These are phyloP conservation scores for Phyllotreta cruciferae DNA, from an alignment of 2,888 invertebrate species.

Conservation along the genomic window DNA sequence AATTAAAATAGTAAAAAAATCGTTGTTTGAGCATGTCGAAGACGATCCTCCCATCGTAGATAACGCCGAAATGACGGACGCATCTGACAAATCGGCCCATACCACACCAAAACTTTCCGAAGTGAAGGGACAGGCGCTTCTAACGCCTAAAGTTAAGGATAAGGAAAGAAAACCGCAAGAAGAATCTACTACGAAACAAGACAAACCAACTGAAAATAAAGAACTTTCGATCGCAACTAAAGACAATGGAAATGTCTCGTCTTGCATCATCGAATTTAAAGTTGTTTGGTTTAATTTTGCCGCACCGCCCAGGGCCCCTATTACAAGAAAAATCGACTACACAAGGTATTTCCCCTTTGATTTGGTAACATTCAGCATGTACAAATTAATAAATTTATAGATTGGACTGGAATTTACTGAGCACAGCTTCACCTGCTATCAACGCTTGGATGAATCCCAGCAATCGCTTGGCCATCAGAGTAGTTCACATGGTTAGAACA, in stretches of 20 bases:
- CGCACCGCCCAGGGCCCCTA: constrained; percentile 93
- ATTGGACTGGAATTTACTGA: constrained; percentile 94
- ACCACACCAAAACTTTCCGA: constrained; percentile 45
- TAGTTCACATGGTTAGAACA: constrained; percentile 80
- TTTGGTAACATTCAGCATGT: background rate
- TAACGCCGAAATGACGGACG: constrained; percentile 42
- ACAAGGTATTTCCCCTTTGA: constrained; percentile 81
- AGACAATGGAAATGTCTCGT: constrained; percentile 79
- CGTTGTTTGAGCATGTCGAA: constrained; percentile 72
- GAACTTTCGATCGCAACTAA: constrained; percentile 57
- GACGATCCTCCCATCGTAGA: constrained; percentile 41
- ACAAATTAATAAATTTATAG: constrained; percentile 61
- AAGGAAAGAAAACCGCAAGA: constrained; percentile 38
- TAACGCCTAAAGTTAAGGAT: constrained; percentile 33
- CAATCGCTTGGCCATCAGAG: constrained; percentile 85
- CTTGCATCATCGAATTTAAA: constrained; percentile 87
- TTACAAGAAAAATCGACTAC: constrained; percentile 92
- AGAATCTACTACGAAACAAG: constrained; percentile 34
- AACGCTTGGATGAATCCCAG: constrained; percentile 98
- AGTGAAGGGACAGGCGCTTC: constrained; percentile 22
- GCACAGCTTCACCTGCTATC: constrained; percentile 95
- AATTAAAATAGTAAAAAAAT: constrained; percentile 78
- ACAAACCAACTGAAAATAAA: constrained; percentile 45
- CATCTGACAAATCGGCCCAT: constrained; percentile 41
- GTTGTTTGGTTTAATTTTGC: constrained; percentile 98